Conservation (phyloP, 1,140 invertebrate genomes). For the Rhysida immarginata region DNA sequence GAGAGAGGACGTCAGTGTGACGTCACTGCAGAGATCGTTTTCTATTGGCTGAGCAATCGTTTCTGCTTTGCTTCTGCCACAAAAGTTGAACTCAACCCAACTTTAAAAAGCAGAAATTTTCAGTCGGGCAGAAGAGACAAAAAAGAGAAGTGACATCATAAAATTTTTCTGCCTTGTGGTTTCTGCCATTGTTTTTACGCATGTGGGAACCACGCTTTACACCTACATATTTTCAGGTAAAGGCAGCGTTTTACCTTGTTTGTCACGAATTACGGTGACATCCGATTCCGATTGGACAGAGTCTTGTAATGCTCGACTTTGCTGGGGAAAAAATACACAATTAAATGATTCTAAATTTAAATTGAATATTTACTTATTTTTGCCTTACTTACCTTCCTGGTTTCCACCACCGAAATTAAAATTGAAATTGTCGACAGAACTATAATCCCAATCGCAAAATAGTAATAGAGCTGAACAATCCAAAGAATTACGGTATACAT, state of each 20-base stretch:
- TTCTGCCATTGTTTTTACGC: too few species aligned
- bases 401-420: conserved; percentile 25
- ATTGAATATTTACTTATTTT: neutral
- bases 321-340: conserved; percentile 14
- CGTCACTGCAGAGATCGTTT: too few species aligned
- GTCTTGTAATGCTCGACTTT: conserved; percentile 25
- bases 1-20: too few species aligned
- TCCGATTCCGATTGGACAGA: conserved; percentile 17
- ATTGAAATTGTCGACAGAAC: conserved; percentile 27
- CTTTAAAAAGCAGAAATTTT: too few species aligned
- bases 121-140: too few species aligned
- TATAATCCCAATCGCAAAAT: conserved; percentile 27
- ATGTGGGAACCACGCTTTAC: too few species aligned
- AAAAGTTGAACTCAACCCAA: too few species aligned
- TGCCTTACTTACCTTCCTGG: conserved; percentile 24
- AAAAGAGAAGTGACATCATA: too few species aligned
- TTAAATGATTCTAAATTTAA: neutral
- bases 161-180: too few species aligned
- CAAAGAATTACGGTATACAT: conserved; percentile 30
- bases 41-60: too few species aligned
- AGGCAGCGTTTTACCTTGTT: conserved; percentile 9
- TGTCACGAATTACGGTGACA: conserved; percentile 20
- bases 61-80: too few species aligned
- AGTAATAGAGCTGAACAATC: conserved; percentile 25
- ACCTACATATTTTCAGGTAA: too few species aligned